Conservation (phyloP, 35 echinoderm and acorn worm species). For the Anneissia japonica region DNA sequence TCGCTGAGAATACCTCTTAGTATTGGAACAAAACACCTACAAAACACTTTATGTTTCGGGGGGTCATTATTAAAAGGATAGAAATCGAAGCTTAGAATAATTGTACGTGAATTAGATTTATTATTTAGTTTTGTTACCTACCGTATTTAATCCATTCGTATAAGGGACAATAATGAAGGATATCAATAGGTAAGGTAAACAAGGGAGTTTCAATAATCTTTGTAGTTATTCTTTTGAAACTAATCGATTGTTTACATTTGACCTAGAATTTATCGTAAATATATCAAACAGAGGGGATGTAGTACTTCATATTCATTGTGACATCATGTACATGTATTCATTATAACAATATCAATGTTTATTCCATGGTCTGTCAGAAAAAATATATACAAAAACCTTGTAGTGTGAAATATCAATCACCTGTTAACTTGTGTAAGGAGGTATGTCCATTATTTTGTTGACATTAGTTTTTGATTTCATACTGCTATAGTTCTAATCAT, state of each 20-base stretch:
- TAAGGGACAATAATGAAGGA: neutral
- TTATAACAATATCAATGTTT: neutral
- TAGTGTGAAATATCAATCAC: no score
- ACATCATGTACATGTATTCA: neutral
- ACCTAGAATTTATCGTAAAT: neutral
- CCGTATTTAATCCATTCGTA: neutral
- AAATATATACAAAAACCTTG: no score
- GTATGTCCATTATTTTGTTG: no score
- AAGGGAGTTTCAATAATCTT: neutral
- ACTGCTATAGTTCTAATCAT: no score
- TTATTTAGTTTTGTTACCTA: neutral
- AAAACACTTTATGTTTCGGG: neutral
- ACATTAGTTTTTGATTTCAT: no score
- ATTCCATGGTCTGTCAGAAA: no score
- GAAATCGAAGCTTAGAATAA: neutral
- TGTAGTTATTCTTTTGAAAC: neutral
- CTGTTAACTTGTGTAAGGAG: no score
- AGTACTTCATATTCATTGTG: neutral
- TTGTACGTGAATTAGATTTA: neutral
- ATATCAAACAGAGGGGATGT: neutral
- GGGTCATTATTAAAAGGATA: neutral
- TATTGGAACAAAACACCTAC: neutral
- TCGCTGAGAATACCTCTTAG: neutral
- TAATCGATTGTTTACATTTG: neutral
- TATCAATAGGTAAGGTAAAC: neutral